Percentiles rank a stretch among this genome's conserved stretches.
These are phyloP conservation scores for Nanorana parkeri DNA, from an alignment of 2,113 vertebrate genomes.

Conservation along the genomic window DNA sequence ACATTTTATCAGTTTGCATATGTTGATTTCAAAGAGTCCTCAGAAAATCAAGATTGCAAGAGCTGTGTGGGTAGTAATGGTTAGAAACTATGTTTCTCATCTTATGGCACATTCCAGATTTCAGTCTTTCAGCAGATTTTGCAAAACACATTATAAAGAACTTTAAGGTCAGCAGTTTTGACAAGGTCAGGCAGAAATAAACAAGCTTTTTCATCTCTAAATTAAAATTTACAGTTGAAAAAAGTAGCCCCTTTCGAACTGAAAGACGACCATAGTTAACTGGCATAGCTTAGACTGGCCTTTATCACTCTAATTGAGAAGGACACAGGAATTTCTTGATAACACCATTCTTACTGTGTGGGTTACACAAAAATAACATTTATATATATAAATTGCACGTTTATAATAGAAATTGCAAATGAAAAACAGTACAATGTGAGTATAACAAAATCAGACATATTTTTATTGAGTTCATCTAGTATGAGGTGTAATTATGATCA, in stretches of 20 bases:
- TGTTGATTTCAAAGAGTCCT: too few relatives aligned
- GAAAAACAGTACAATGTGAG: too few relatives aligned
- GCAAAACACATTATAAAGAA: constrained; percentile 31
- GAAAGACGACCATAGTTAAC: constrained; percentile 29
- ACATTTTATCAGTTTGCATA: too few relatives aligned
- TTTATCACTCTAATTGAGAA: constrained; percentile 45
- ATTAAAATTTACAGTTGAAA: constrained; percentile 35
- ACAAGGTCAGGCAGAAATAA: constrained; percentile 40
- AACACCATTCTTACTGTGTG: constrained; percentile 19
- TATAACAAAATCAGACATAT: too few relatives aligned
- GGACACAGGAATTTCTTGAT: constrained; percentile 48
- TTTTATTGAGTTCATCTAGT: too few relatives aligned
- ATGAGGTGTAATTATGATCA: too few relatives aligned
- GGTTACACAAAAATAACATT: constrained; percentile 5
- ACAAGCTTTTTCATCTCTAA: constrained; percentile 10
- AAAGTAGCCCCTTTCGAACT: constrained; percentile 14
- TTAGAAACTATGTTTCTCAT: constrained; percentile 14
- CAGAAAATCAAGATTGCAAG: too few relatives aligned
- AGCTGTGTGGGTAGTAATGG: too few relatives aligned
- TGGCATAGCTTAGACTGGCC: constrained; percentile 27
- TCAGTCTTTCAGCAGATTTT: constrained; percentile 35
- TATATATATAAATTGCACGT: background rate
- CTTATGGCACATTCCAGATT: constrained; percentile 16
- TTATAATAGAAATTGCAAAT: background rate
- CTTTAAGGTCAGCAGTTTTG: constrained; percentile 32